phyloP scores from a whole-genome alignment of 30 jellyfish, hydroid and myxozoan species.

The Turritopsis dohrnii region DNA sequence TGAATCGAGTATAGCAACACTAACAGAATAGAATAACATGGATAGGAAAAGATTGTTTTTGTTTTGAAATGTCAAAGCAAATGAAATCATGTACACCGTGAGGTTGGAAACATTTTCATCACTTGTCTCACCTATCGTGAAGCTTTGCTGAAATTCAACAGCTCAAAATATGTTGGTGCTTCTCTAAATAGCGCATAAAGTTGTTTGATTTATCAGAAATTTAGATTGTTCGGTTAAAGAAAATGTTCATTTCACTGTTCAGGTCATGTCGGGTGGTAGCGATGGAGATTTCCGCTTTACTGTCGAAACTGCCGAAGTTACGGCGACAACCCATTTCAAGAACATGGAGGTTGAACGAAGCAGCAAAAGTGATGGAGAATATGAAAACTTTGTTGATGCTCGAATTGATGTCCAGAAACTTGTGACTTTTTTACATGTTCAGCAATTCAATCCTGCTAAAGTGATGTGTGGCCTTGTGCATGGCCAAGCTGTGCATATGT shows the following conservation, averaged over 20 bases:
- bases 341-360: constrained; percentile 44
- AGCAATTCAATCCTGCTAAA: constrained; percentile 49
- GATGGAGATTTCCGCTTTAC: constrained; percentile 56
- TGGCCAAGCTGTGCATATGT: constrained; percentile 60
- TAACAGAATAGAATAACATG: too few species aligned
- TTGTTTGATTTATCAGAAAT: background rate
- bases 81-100: too few species aligned
- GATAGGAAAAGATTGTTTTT: too few species aligned
- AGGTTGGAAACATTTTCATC: too few species aligned
- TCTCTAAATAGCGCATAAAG: background rate
- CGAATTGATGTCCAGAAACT: constrained; percentile 71
- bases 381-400: constrained; percentile 61
- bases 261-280: constrained; percentile 71
- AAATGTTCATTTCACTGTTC: background rate
- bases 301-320: constrained; percentile 80
- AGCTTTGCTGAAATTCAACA: too few species aligned
- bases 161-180: too few species aligned
- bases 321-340: constrained; percentile 70
- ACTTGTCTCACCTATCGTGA: too few species aligned
- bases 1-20: too few species aligned
- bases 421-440: constrained; percentile 67
- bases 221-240: background rate
- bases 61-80: too few species aligned
- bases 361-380: constrained; percentile 15
- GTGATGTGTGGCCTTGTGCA: constrained; percentile 58